Conservation (phyloP, 2,113 vertebrate species). For the Rhadina sibilatrix region DNA sequence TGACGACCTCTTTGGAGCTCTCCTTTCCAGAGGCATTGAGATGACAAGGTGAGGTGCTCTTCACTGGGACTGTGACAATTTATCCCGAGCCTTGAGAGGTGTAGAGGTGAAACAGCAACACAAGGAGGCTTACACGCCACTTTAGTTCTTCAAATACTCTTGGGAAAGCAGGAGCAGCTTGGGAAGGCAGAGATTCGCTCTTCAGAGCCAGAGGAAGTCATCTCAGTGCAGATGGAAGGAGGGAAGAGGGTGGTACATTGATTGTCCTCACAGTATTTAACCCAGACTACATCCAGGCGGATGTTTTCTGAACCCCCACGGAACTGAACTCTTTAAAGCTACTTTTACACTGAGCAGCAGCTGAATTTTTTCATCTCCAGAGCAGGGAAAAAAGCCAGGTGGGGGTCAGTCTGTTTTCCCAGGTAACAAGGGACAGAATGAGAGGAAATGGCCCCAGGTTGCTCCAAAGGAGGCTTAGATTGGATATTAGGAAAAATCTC, state of each 20-base stretch:
- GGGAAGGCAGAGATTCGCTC: neutral
- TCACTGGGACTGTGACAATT: neutral
- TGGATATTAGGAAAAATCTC: neutral
- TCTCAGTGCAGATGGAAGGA: neutral
- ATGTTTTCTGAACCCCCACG: accelerated
- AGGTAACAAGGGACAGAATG: neutral
- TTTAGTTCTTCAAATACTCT: neutral
- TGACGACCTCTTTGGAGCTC: neutral
- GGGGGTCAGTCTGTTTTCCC: neutral
- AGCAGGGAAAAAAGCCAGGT: neutral
- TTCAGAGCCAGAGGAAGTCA: neutral
- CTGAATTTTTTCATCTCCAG: neutral
- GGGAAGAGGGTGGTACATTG: neutral
- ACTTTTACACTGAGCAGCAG: neutral
- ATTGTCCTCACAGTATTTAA: neutral
- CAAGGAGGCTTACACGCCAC: neutral
- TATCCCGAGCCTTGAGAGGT: neutral
- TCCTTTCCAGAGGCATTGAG: neutral
- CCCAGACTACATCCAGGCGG: neutral
- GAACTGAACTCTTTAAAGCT: neutral
- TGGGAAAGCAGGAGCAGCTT: neutral
- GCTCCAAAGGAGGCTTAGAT: neutral
- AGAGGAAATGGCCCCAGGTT: neutral
- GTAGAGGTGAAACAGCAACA: neutral
- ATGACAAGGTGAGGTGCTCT: neutral